Conservation (phyloP, 2,113 vertebrate genomes). For the Verasper variegatus region DNA sequence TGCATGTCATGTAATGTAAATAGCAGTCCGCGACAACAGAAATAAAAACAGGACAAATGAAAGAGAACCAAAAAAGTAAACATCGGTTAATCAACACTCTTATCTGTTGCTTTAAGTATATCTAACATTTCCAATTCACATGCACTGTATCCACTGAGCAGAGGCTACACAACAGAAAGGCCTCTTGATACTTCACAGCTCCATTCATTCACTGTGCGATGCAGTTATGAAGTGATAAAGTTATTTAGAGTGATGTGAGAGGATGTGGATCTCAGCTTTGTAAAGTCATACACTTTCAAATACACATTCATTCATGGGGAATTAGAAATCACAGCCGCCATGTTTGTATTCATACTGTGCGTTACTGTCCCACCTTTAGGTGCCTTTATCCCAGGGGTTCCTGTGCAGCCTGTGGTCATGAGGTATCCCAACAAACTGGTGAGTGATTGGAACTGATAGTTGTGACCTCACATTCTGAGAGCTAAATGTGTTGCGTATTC, state of each 20-base stretch:
- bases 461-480: not conserved
- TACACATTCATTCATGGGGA: no score
- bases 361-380: constrained; percentile 74
- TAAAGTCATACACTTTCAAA: no score
- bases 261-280: no score
- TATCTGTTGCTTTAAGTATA: not conserved
- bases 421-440: constrained; percentile 94
- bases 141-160: not conserved
- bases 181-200: not conserved
- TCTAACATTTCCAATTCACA: not conserved
- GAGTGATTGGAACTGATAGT: constrained; percentile 54
- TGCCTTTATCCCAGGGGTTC: constrained; percentile 92
- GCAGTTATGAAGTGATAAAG: not conserved
- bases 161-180: not conserved
- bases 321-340: not conserved
- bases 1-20: not conserved
- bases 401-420: constrained; percentile 93
- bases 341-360: not conserved
- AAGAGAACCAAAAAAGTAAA: not conserved
- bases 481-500: not conserved
- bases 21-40: not conserved
- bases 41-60: not conserved
- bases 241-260: no score
- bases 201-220: not conserved
- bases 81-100: not conserved